Base-by-base conservation (phyloP, 37 sponge, comb jelly and placozoan genomes). In the Amphimedon queenslandica region DNA sequence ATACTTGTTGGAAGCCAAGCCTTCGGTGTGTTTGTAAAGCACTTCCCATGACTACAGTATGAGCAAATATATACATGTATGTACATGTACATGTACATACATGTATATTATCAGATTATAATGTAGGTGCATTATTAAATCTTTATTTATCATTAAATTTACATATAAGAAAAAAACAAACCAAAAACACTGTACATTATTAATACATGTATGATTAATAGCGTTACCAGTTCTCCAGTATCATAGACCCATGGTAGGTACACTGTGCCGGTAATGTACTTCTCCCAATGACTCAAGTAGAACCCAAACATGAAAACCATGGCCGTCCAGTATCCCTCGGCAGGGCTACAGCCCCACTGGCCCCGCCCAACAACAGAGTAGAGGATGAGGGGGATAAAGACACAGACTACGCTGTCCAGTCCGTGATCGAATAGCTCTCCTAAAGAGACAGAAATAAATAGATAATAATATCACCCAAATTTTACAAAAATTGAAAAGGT, bases 241-340 rank as follows among this genome's bases (percentile, higher is more conserved):
- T 97, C 98, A 70, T 86, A 97, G 47, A 86, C 40, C 98, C 98
- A 97, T 0, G 98, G 98, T 24, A 97, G 76, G 72, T 94, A 93
- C 11, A 97, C 72, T 0, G 86, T 78, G 3, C 92, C 92, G 29
- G 98, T 97, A 66, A 91, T 83, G 74, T 93, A 97, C 68, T 97
- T 97, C 87, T 97, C 98, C 94, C 98, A 97, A 78, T 97, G 98
- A 60, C 61, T 65, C 20, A 91, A 41, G 82, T 91, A 94, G 92
- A 97, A 97, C n/a, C 87, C 81, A 18, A 84, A 74, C 38, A 84
- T 53, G 20, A 69, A 30, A 13, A 78, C 70, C 55, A 88, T 38
- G 37, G 58, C 58, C 2, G 79, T 73, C 6, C 69, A 20, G 40
- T 71, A 66, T 0, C 53, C 73, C 27, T 82, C 78, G 34, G 67